Evolutionary conservation across 1,140 invertebrate genomes (phyloP), one percentile per base, ranked within the genome.

Genomic region (Pygmarrhopalites habei): DNA sequence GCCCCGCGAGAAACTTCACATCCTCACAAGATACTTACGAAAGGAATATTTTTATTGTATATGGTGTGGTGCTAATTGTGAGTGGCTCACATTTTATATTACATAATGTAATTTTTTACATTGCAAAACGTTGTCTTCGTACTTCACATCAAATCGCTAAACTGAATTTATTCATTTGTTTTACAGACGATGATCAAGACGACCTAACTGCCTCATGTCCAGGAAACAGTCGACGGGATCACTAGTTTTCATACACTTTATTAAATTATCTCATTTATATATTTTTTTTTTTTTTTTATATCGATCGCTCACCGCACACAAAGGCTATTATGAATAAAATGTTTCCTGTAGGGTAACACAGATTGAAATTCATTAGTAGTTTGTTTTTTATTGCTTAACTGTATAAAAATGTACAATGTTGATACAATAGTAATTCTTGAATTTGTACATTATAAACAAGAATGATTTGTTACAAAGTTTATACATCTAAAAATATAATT

Each of bases 41-140:
- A 78, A 75, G 3, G 81, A 78, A n/a, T 82, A 90, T 73, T 77
- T 79, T 41, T 90, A 89, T 74, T 90, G 88, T 72, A 80, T 88
- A 46, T 90, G 87, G 85, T 90, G 88, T 79, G 85, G 83, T 43
- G 80, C 81, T 14, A 79, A 78, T 43, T 88, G 81, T 73, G 77
- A 84, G 70, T 75, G 17, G 77, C 82, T 28, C 86, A 88, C 74
- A 73, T 88, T 60, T 72, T 72, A 51, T 71, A 75, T n/a, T 47
- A 35, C 32, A 5, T 15, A 35, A 35, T 7, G 32, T 35, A 7
- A 35, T 35, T 5, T 35, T 35, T 35, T 7, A 35, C 15, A 35
- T 35, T 35, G 15, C 15, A 35, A 35, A 35, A 15, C 15, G 15
- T 35, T 35, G n/a, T n/a, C n/a, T n/a, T n/a, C n/a, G n/a, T n/a